phyloP scores from a whole-genome alignment of 2,113 vertebrate species.

The Pseudois nayaur region DNA sequence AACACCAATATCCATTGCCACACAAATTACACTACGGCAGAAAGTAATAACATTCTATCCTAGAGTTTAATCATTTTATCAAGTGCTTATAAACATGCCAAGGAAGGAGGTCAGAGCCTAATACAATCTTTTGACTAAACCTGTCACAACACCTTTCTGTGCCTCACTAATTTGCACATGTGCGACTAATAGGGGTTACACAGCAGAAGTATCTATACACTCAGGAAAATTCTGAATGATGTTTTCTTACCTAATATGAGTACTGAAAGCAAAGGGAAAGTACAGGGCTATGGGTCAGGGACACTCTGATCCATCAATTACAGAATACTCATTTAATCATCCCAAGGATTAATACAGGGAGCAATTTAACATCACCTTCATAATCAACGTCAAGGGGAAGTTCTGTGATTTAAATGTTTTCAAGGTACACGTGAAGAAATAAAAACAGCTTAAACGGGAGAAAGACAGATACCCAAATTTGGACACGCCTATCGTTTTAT shows the following conservation, averaged over 20 bases:
- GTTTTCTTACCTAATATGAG: conserved; percentile 56
- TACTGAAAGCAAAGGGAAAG: conserved; percentile 57
- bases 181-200: conserved; percentile 13
- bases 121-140: neutral
- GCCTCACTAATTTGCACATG: conserved; percentile 50
- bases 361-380: conserved; percentile 69
- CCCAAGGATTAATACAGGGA: conserved; percentile 63
- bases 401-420: conserved; percentile 70
- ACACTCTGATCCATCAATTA: conserved; percentile 74
- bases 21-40: neutral
- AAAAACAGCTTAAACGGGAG: conserved; percentile 32
- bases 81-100: conserved; percentile 41
- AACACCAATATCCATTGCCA: conserved; percentile 43
- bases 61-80: conserved; percentile 48
- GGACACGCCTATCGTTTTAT: neutral
- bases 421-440: neutral
- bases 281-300: conserved; percentile 65
- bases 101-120: conserved; percentile 27
- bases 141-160: conserved; percentile 3
- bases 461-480: neutral
- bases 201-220: conserved; percentile 52
- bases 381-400: conserved; percentile 65
- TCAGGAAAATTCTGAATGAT: conserved; percentile 68
- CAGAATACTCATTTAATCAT: conserved; percentile 68
- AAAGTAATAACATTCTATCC: conserved; percentile 23